Evolutionary conservation across 2,113 vertebrate genomes (phyloP).

Genomic region (Eubucco bourcierii): DNA sequence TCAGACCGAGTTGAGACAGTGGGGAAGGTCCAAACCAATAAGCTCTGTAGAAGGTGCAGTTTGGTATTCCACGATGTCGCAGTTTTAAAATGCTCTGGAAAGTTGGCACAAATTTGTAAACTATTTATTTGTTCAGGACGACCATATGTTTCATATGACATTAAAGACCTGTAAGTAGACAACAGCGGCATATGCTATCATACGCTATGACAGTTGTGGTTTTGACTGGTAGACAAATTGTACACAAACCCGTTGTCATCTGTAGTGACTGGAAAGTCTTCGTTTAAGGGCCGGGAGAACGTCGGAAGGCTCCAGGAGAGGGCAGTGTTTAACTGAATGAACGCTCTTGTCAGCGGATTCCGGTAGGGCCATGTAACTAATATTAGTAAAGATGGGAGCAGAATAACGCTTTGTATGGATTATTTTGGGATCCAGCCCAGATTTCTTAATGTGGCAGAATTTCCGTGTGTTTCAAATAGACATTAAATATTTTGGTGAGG

Average conservation of each 20-base stretch:
- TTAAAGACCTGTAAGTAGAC: not conserved
- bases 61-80: not conserved
- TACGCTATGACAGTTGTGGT: not conserved
- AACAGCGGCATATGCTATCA: not conserved
- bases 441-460: not conserved
- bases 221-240: not conserved
- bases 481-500: not conserved
- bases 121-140: not conserved
- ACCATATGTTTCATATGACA: not conserved
- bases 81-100: not conserved
- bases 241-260: not conserved
- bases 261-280: not conserved
- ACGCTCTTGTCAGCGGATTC: not conserved
- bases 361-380: not conserved
- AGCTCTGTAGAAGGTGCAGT: slow-evolving; percentile 60
- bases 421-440: not conserved
- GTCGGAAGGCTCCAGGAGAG: slow-evolving; percentile 47
- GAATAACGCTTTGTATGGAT: not conserved
- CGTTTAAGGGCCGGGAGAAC: not conserved
- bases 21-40: slow-evolving; percentile 31
- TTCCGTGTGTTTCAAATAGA: not conserved
- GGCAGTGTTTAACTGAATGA: slow-evolving; percentile 51
- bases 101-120: not conserved
- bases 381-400: not conserved
- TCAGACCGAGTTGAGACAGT: slow-evolving; percentile 43